phyloP scores from a whole-genome alignment of 1,140 invertebrate genomes.

The Euglossa dilemma region DNA sequence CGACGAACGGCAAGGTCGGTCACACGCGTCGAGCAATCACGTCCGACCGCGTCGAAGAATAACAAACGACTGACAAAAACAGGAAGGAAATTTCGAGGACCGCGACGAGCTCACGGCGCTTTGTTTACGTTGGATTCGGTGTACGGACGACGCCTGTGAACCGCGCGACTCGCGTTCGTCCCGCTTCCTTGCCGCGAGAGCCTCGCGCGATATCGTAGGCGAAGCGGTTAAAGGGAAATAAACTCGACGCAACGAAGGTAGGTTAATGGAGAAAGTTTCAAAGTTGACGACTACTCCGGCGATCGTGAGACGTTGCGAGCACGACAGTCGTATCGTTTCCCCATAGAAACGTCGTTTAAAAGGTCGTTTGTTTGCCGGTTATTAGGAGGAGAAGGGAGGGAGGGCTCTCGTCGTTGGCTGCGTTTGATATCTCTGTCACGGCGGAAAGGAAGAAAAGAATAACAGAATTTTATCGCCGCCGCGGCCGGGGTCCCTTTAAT shows the following conservation, averaged over 20 bases:
- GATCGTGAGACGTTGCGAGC: conserved; percentile 15
- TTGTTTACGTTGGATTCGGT: no score
- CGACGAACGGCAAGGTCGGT: no score
- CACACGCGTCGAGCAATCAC: no score
- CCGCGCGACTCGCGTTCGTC: no score
- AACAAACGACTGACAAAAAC: no score
- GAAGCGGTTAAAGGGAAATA: neutral
- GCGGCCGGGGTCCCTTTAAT: conserved; percentile 60
- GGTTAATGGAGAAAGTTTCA: conserved; percentile 7
- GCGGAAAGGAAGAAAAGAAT: conserved; percentile 48
- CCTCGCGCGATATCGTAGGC: no score
- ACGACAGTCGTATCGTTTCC: conserved; percentile 4
- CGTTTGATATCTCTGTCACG: conserved; percentile 17
- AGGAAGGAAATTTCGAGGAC: no score
- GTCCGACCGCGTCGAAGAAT: no score
- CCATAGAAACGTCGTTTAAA: conserved; percentile 47
- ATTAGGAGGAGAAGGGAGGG: conserved; percentile 25
- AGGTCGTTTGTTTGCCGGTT: conserved; percentile 45
- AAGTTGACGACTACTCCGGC: neutral
- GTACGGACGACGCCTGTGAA: no score
- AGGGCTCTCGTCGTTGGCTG: neutral
- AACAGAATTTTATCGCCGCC: conserved; percentile 64
- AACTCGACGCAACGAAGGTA: neutral
- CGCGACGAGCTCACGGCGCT: no score
- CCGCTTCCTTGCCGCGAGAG: no score